Percentiles rank a stretch among this genome's conserved stretches.
Conservation (phyloP, 2,113 vertebrate species). For the Crotalus helleri region DNA sequence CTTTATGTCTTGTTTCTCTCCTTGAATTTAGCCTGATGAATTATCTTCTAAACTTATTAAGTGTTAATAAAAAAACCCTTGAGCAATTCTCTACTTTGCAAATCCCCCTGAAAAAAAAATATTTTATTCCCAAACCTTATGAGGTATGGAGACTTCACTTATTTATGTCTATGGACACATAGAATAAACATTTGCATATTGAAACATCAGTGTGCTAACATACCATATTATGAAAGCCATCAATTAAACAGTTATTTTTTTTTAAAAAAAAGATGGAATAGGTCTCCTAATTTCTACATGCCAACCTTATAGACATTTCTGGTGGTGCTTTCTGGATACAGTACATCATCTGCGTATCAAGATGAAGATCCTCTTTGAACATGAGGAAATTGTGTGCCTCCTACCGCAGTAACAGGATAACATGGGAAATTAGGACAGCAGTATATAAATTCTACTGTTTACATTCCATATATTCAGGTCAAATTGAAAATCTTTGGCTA, state of each 20-base stretch:
- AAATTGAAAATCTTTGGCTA: neutral
- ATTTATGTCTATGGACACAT: neutral
- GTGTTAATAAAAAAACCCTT: neutral
- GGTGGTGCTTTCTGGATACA: neutral
- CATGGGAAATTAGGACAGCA: neutral
- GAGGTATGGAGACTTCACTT: neutral
- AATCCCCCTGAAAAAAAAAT: neutral
- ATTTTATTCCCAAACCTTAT: neutral
- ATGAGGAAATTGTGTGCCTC: neutral
- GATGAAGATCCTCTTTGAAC: neutral
- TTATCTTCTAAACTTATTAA: neutral
- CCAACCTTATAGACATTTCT: neutral
- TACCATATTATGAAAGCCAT: neutral
- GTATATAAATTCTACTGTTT: neutral
- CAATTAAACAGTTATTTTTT: neutral
- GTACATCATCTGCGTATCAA: neutral
- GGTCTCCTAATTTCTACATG: neutral
- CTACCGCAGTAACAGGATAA: neutral
- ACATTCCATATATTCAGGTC: neutral
- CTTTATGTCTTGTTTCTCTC: neutral
- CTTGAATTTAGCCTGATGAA: neutral
- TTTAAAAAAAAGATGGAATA: neutral
- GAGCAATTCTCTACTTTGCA: neutral
- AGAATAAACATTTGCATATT: neutral
- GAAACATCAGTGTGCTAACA: neutral